Evolutionary conservation across 2,113 vertebrate genomes (phyloP).

Genomic region (Apteryx mantelli): DNA sequence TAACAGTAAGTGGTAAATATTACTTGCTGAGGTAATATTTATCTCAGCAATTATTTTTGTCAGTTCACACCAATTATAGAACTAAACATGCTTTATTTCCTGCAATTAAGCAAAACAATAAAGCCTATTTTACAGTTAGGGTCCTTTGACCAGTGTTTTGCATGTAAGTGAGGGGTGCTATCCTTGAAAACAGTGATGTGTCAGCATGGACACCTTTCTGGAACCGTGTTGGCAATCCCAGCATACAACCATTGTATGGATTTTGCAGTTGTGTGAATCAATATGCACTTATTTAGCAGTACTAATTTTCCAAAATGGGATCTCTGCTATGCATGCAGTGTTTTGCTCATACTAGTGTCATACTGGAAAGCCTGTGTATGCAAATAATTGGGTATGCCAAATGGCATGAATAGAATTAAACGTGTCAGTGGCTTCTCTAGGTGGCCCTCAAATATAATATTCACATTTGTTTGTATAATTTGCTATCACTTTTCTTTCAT

Average conservation of each 20-base stretch:
- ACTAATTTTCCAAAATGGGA: not conserved
- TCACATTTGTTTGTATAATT: not conserved
- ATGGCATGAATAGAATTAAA: not conserved
- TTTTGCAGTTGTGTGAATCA: not conserved
- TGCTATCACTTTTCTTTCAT: not conserved
- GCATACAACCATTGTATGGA: not conserved
- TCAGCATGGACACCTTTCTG: not conserved
- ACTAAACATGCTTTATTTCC: not conserved
- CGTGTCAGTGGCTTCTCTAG: not conserved
- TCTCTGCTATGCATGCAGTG: not conserved
- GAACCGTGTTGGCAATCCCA: not conserved
- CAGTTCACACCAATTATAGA: not conserved
- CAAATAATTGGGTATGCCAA: not conserved
- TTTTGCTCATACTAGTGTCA: not conserved
- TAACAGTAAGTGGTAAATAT: slow-evolving; percentile 83
- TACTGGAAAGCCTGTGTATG: not conserved
- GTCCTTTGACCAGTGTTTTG: not conserved
- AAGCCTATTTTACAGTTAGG: not conserved
- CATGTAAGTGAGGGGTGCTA: not conserved
- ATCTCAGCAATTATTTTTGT: not conserved
- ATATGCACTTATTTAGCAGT: not conserved
- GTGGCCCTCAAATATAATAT: not conserved
- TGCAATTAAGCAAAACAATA: not conserved
- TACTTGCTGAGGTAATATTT: not conserved
- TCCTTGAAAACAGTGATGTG: not conserved